These are phyloP conservation scores for Drosophila atripex DNA, from an alignment of 2,888 invertebrate species.

Conservation along the genomic window DNA sequence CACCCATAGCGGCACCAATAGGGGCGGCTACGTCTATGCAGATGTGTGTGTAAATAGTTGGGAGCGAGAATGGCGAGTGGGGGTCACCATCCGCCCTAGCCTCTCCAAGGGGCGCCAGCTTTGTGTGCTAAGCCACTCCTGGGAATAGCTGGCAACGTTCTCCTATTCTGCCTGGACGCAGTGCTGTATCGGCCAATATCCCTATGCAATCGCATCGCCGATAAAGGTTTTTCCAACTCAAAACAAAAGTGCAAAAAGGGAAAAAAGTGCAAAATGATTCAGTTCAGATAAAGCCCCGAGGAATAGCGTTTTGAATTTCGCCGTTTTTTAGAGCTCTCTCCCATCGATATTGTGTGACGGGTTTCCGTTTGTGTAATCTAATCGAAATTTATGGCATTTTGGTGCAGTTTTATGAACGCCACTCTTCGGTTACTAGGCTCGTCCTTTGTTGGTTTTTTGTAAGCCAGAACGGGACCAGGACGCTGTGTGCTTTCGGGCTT, in stretches of 20 bases:
- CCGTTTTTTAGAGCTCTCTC: constrained; percentile 43
- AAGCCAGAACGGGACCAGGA: constrained; percentile 7
- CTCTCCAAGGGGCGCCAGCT: constrained; percentile 16
- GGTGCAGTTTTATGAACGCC: constrained; percentile 59
- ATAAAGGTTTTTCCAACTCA: constrained; percentile 44
- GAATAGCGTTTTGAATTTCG: constrained; percentile 43
- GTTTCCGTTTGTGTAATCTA: constrained; percentile 77
- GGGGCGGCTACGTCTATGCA: constrained; percentile 18
- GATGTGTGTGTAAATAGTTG: constrained; percentile 25
- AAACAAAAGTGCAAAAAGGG: constrained; percentile 26
- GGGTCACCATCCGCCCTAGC: constrained; percentile 12
- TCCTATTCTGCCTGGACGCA: neutral
- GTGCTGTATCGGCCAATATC: constrained; percentile 12
- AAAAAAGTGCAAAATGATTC: constrained; percentile 43
- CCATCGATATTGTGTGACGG: constrained; percentile 55
- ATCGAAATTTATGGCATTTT: constrained; percentile 75
- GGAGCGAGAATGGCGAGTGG: constrained; percentile 6
- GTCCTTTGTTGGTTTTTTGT: neutral
- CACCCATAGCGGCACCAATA: neutral
- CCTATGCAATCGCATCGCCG: constrained; percentile 56
- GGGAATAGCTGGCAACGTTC: constrained; percentile 50
- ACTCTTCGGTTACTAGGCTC: constrained; percentile 6
- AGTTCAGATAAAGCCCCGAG: constrained; percentile 32
- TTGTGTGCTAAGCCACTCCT: constrained; percentile 55
- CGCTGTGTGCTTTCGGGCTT: constrained; percentile 1